phyloP scores from a whole-genome alignment of 2,888 invertebrate species.

The Chrysina gloriosa region DNA sequence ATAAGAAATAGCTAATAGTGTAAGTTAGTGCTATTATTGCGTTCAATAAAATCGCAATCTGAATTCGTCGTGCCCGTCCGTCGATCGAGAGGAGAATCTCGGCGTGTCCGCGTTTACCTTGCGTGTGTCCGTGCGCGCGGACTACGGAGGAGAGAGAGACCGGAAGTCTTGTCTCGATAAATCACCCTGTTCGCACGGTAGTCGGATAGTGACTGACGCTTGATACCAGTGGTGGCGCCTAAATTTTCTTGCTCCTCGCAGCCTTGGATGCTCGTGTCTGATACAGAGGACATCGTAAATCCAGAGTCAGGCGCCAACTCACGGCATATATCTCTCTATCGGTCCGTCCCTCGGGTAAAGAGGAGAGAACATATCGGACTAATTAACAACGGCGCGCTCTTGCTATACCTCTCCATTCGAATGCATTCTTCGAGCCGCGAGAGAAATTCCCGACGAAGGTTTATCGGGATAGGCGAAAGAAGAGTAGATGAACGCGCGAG shows the following conservation, averaged over 20 bases:
- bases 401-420: neutral
- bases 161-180: slow-evolving; percentile 39
- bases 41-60: too few relatives aligned
- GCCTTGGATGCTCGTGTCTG: slow-evolving; percentile 46
- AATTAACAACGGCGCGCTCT: neutral
- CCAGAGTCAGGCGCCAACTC: slow-evolving; percentile 54
- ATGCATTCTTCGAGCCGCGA: neutral
- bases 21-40: too few relatives aligned
- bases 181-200: slow-evolving; percentile 51
- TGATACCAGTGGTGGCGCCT: slow-evolving; percentile 55
- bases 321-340: slow-evolving; percentile 10
- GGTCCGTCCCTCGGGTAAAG: slow-evolving; percentile 12
- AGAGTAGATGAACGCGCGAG: neutral
- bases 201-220: slow-evolving; percentile 50
- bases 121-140: too few relatives aligned
- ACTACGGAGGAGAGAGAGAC: neutral
- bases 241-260: slow-evolving; percentile 57
- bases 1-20: too few relatives aligned
- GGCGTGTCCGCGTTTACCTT: too few relatives aligned
- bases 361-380: neutral
- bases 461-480: slow-evolving; percentile 36
- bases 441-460: neutral
- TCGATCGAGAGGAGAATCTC: too few relatives aligned
- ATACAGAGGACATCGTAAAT: slow-evolving; percentile 51
- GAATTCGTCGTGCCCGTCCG: too few relatives aligned